phyloP scores from a whole-genome alignment of 2,113 vertebrate genomes.

The Leptodactylus fuscus region DNA sequence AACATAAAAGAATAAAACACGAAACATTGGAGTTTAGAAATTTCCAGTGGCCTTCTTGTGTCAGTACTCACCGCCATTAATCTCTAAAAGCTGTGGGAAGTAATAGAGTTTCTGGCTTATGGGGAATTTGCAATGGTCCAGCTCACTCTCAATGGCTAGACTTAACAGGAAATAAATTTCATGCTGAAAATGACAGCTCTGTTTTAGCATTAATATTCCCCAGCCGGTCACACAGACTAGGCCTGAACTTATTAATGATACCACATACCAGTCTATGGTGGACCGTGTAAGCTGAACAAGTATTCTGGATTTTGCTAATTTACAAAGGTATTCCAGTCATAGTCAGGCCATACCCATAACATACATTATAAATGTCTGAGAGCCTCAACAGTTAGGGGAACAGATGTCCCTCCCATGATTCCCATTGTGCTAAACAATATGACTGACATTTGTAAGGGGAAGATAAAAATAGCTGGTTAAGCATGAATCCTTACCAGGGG shows the following conservation, averaged over 20 bases:
- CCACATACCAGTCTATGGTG: neutral
- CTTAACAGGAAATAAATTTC: neutral
- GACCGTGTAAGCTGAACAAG: neutral
- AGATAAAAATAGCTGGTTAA: too few relatives aligned
- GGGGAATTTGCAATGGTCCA: conserved; percentile 4
- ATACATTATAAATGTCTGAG: neutral
- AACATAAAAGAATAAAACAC: neutral
- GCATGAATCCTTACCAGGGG: too few relatives aligned
- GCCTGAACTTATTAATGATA: neutral
- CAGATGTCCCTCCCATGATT: too few relatives aligned
- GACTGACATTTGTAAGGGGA: too few relatives aligned
- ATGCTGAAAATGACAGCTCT: neutral
- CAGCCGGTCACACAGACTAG: neutral
- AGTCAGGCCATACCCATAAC: neutral
- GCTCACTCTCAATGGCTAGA: neutral
- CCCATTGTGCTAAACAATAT: too few relatives aligned
- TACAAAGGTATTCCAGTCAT: neutral
- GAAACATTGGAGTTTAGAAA: neutral
- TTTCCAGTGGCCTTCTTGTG: neutral
- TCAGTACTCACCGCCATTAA: neutral
- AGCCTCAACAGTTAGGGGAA: neutral
- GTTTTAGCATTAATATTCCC: neutral
- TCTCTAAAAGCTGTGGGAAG: neutral
- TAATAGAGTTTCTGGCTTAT: neutral
- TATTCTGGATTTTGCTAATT: neutral